phyloP scores from a whole-genome alignment of 2,113 vertebrate genomes.

The Cairina moschata region DNA sequence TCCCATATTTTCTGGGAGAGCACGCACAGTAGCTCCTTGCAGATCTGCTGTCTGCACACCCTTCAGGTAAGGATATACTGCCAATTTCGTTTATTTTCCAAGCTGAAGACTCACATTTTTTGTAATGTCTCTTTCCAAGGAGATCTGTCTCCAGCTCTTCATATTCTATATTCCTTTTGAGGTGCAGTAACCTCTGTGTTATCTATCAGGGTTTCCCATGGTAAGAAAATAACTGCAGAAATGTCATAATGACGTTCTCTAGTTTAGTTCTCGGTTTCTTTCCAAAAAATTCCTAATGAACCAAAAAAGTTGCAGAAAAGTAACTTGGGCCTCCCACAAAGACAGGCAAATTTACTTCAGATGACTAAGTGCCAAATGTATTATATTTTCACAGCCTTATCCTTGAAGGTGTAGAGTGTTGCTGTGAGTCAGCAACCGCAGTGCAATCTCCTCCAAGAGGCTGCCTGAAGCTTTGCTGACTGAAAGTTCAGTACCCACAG shows the following conservation, averaged over 20 bases:
- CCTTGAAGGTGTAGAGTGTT: neutral
- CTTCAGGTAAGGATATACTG: neutral
- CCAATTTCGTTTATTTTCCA: neutral
- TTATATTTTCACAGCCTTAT: neutral
- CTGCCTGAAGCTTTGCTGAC: neutral
- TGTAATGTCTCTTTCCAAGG: neutral
- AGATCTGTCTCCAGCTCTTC: neutral
- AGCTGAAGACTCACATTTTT: neutral
- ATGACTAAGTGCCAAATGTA: neutral
- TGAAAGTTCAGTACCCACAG: neutral
- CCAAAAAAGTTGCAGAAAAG: neutral
- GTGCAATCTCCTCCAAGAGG: neutral
- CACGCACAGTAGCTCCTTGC: neutral
- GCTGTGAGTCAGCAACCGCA: neutral
- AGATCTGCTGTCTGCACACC: neutral
- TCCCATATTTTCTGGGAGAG: neutral
- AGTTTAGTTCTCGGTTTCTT: neutral
- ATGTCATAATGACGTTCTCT: neutral
- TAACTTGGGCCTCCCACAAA: neutral
- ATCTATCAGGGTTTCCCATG: neutral
- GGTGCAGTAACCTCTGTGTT: neutral
- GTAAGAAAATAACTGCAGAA: neutral
- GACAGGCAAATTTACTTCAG: neutral
- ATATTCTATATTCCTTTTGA: neutral
- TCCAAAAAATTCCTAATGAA: neutral